These are phyloP conservation scores for Brenthis daphne DNA, from an alignment of 2,888 invertebrate genomes.

Conservation along the genomic window DNA sequence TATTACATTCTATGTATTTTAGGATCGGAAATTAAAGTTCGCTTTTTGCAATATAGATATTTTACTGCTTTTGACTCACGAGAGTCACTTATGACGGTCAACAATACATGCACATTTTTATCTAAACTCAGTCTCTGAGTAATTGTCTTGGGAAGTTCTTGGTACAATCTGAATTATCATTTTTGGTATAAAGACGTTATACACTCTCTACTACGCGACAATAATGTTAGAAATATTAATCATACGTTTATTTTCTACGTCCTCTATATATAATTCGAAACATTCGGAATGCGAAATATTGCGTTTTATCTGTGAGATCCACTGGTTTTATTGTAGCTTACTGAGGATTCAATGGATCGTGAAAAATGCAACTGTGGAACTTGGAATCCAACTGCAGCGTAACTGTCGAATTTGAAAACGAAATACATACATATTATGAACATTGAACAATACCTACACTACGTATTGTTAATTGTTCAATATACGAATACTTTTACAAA, in stretches of 20 bases:
- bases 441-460: background rate
- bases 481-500: background rate
- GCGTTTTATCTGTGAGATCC: constrained; percentile 49
- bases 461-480: background rate
- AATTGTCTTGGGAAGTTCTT: too few relatives aligned
- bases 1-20: too few relatives aligned
- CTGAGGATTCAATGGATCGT: constrained; percentile 69
- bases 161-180: too few relatives aligned
- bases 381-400: constrained; percentile 42
- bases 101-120: too few relatives aligned
- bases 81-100: too few relatives aligned
- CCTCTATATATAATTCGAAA: constrained; percentile 35
- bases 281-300: constrained; percentile 56
- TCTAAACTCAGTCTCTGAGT: too few relatives aligned
- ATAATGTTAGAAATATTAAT: constrained; percentile 23
- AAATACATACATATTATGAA: background rate
- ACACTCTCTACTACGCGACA: background rate
- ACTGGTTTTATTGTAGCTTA: constrained; percentile 46
- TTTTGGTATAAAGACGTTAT: background rate
- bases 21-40: too few relatives aligned
- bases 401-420: constrained; percentile 28
- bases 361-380: constrained; percentile 64
- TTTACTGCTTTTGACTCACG: too few relatives aligned
- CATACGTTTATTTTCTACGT: constrained; percentile 21
- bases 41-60: too few relatives aligned